phyloP scores from a whole-genome alignment of 2,888 invertebrate species.

The Pyrrhia umbra region DNA sequence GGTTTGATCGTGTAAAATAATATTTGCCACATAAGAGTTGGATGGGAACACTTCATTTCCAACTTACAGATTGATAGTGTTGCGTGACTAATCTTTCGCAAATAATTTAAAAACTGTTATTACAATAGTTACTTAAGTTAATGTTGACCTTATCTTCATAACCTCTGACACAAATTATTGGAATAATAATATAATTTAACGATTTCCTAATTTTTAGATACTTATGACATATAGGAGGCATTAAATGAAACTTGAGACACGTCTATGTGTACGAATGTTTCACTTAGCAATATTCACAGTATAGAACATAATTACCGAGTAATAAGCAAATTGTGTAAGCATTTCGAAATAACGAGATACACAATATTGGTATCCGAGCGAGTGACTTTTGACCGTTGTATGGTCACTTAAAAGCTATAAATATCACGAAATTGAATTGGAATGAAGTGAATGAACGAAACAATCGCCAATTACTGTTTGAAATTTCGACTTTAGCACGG shows the following conservation, averaged over 20 bases:
- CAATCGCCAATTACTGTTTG: conserved; percentile 81
- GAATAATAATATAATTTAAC: conserved; percentile 16
- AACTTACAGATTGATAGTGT: not conserved
- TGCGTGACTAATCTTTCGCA: not conserved
- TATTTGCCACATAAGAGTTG: not conserved
- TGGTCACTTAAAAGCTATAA: conserved; percentile 66
- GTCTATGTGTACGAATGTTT: not conserved
- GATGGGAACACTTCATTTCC: not conserved
- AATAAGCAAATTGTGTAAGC: conserved; percentile 41
- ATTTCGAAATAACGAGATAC: conserved; percentile 58
- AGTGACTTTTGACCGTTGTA: conserved; percentile 66
- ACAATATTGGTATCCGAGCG: conserved; percentile 50
- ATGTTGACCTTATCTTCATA: conserved; percentile 34
- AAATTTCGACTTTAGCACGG: conserved; percentile 74
- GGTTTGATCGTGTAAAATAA: conserved; percentile 14
- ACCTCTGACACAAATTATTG: conserved; percentile 24
- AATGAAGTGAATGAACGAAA: conserved; percentile 69
- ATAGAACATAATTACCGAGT: conserved; percentile 20
- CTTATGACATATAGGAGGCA: conserved; percentile 13
- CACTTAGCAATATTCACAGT: not conserved
- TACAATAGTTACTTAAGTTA: conserved; percentile 4
- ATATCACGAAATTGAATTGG: conserved; percentile 76
- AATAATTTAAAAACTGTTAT: not conserved
- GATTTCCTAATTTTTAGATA: conserved; percentile 18
- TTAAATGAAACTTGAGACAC: conserved; percentile 26